These are phyloP conservation scores for Aphidius gifuensis DNA, from an alignment of 1,140 invertebrate genomes.

Conservation along the genomic window DNA sequence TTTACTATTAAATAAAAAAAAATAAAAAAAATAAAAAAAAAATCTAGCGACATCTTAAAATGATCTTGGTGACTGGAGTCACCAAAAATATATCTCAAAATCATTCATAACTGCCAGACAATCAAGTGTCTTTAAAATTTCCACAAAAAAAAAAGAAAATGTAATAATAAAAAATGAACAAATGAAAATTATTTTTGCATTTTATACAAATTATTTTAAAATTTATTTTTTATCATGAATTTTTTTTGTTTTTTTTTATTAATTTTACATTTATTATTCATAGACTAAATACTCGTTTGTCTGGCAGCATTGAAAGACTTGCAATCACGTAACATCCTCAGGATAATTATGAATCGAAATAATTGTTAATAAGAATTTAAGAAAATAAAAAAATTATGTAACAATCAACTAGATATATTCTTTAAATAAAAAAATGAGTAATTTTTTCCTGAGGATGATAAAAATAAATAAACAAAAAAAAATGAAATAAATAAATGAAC, in stretches of 20 bases:
- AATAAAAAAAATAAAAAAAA: not conserved
- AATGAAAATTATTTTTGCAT: too few species aligned
- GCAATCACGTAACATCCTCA: constrained; percentile 25
- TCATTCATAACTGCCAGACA: too few species aligned
- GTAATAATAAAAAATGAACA: too few species aligned
- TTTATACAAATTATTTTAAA: too few species aligned
- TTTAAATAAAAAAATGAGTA: constrained; percentile 5
- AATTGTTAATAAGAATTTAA: not conserved
- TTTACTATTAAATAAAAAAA: constrained; percentile 41
- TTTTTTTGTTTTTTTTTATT: not conserved
- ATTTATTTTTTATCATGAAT: too few species aligned
- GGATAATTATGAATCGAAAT: constrained; percentile 3
- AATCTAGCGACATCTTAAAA: not conserved
- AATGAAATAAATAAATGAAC: constrained; percentile 30
- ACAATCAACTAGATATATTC: constrained; percentile 9
- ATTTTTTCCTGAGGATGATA: constrained; percentile 8
- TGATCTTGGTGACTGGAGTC: not conserved
- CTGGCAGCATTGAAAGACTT: not conserved
- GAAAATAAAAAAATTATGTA: constrained; percentile 9
- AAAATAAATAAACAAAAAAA: constrained; percentile 12
- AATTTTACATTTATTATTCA: constrained; percentile 1
- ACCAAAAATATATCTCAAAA: not conserved
- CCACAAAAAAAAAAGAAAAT: too few species aligned
- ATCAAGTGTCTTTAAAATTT: too few species aligned
- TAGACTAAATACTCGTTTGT: not conserved